A percentile compares a stretch with the other conserved stretches of the same genome.
Conservation (phyloP, 30 jellyfish, hydroid and myxozoan genomes). For the Aurelia coerulea region DNA sequence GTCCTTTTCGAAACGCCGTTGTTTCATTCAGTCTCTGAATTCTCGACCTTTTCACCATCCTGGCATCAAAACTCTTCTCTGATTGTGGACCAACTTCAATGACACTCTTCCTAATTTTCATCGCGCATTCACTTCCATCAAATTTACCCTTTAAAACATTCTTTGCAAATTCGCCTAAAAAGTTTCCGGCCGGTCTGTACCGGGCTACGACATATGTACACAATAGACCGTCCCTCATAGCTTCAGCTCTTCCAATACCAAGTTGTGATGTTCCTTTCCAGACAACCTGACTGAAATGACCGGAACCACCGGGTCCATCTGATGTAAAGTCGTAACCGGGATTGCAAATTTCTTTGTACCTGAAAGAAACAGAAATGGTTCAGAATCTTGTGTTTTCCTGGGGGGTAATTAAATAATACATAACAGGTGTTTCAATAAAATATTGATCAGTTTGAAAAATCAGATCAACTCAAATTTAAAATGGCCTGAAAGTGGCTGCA, state of each 20-base stretch:
- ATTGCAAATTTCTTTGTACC: slow-evolving; percentile 94
- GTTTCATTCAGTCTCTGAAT: slow-evolving; percentile 34
- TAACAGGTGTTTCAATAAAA: too few relatives aligned
- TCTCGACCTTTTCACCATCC: slow-evolving; percentile 33
- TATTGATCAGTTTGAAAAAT: too few relatives aligned
- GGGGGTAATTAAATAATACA: too few relatives aligned
- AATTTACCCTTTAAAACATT: slow-evolving; percentile 86
- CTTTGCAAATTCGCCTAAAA: slow-evolving; percentile 79
- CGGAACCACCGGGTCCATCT: slow-evolving; percentile 87
- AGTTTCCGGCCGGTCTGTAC: slow-evolving; percentile 97
- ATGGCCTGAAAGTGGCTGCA: too few relatives aligned
- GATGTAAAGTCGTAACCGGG: slow-evolving; percentile 95
- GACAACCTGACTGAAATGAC: slow-evolving; percentile 91
- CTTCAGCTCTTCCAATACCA: slow-evolving; percentile 97
- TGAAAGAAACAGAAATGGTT: not conserved
- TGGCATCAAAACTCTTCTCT: slow-evolving; percentile 1
- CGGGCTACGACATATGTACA: slow-evolving; percentile 96
- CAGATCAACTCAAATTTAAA: too few relatives aligned
- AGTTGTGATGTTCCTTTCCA: slow-evolving; percentile 85
- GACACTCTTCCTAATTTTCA: not conserved
- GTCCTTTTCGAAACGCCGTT: slow-evolving; percentile 5
- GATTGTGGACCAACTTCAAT: not conserved
- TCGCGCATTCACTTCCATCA: slow-evolving; percentile 69
- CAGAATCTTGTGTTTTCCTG: too few relatives aligned
- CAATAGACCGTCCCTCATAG: slow-evolving; percentile 71